Evolutionary conservation across 2,888 invertebrate species (phyloP), one percentile per base, ranked within the genome.

Genomic region (Drosophila rellima): DNA sequence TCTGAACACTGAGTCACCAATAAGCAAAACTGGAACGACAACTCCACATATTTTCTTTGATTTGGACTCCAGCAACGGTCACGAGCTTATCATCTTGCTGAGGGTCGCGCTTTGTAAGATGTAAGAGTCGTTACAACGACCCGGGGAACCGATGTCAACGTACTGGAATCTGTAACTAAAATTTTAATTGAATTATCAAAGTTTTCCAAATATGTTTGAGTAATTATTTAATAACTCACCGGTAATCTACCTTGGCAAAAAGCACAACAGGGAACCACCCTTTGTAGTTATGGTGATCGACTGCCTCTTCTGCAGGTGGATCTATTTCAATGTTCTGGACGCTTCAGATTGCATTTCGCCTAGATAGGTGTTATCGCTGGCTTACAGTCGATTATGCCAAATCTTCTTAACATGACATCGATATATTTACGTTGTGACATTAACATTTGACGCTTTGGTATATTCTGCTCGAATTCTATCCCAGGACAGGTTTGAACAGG

Each of bases 361-460:
- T 45, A 15, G 6, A 47, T 40, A 7, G 54, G 54, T 7, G 54
- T 33, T 13, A 42, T 15, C 17, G 54, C 54, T 10, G 54, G 54
- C 20, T 42, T 54, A 31, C 54, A 54, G 15, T 52, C 23, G 7
- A 20, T 35, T 37, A 52, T 61, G 15, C 10, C 15, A 15, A 61
- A 60, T 51, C 44, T 42, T 13, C 17, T 42, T 15, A 44, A n/a
- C 15, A 59, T 18, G 8, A 18, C 20, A 3, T 33, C 15, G 1
- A 44, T 44, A n/a, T 51, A 44, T 3, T 26, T 39, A n/a, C 35
- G 7, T 3, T 44, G 60, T 2, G 26, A 60, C 23, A 44, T 18
- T 17, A 50, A 51, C 2, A 26, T 40, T 13, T 20, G 20, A 17
- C 10, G 60, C 18, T 51, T 39, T 10, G 23, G 31, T 11, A 33